Evolutionary conservation across 2,113 vertebrate species (phyloP).

Genomic region (Crotalus horridus): DNA sequence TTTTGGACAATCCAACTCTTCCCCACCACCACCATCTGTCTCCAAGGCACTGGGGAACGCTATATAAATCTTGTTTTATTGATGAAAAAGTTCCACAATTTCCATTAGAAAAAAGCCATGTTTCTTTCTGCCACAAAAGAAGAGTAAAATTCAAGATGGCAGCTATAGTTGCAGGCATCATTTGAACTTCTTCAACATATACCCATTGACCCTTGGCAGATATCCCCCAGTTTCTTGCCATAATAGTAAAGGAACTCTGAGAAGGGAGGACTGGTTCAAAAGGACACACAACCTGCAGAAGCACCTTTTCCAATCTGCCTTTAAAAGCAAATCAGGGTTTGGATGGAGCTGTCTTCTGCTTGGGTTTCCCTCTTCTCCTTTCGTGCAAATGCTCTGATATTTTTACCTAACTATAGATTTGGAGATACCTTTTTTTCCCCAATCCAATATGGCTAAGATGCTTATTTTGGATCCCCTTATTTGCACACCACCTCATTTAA

Average conservation of each 20-base stretch:
- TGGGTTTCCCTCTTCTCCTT: not conserved
- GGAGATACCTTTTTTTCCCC: not conserved
- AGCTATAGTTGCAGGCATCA: not conserved
- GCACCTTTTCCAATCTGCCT: not conserved
- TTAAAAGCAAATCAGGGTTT: not conserved
- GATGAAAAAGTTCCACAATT: not conserved
- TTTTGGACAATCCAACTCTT: not conserved
- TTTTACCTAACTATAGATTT: not conserved
- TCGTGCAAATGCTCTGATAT: not conserved
- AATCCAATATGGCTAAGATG: not conserved
- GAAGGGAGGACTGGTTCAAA: fast-evolving
- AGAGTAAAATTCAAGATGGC: not conserved
- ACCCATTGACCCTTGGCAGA: not conserved
- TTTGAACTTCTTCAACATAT: not conserved
- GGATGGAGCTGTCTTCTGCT: not conserved
- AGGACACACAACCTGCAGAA: not conserved
- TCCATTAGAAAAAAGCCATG: not conserved
- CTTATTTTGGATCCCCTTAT: not conserved
- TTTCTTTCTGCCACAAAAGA: not conserved
- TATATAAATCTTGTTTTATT: not conserved
- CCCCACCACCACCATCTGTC: not conserved
- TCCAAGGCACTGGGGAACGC: not conserved
- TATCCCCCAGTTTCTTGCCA: not conserved
- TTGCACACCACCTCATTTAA: not conserved
- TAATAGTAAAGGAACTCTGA: not conserved